These are phyloP conservation scores for Torymus texanus DNA, from an alignment of 2,888 invertebrate genomes.

Conservation along the genomic window DNA sequence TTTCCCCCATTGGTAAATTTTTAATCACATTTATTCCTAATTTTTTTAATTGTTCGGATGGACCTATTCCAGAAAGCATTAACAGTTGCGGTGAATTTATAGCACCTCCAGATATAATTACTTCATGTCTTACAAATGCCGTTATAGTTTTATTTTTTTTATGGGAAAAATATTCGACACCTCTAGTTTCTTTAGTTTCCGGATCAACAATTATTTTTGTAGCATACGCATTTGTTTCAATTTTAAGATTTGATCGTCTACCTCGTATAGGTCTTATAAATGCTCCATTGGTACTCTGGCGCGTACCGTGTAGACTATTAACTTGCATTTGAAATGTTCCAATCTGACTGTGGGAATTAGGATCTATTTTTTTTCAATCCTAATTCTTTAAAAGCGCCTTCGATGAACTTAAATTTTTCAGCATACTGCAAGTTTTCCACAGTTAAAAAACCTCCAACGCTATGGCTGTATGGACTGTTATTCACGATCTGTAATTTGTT, in stretches of 20 bases:
- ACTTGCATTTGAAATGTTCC: constrained; percentile 80
- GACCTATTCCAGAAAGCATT: constrained; percentile 76
- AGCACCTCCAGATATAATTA: constrained; percentile 76
- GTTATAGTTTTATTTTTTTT: constrained; percentile 65
- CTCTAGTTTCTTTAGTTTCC: constrained; percentile 71
- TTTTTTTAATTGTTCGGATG: constrained; percentile 65
- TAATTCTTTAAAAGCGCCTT: constrained; percentile 79
- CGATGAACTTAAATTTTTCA: constrained; percentile 78
- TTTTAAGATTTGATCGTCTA: constrained; percentile 71
- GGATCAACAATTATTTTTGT: constrained; percentile 76
- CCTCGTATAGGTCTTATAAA: constrained; percentile 81
- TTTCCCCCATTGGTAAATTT: constrained; percentile 75
- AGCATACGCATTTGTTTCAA: constrained; percentile 76
- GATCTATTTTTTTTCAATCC: constrained; percentile 79
- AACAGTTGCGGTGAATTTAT: constrained; percentile 76
- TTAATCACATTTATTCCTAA: constrained; percentile 69
- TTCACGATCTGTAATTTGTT: constrained; percentile 60
- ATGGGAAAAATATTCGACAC: constrained; percentile 72
- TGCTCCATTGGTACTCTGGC: constrained; percentile 80
- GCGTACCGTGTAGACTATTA: constrained; percentile 79
- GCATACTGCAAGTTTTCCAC: constrained; percentile 80
- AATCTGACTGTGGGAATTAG: constrained; percentile 78
- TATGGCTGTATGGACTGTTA: constrained; percentile 77
- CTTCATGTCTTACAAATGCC: constrained; percentile 74
- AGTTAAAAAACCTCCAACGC: constrained; percentile 79